phyloP scores from a whole-genome alignment of 2,888 invertebrate genomes.

The Amphipoea oculea region DNA sequence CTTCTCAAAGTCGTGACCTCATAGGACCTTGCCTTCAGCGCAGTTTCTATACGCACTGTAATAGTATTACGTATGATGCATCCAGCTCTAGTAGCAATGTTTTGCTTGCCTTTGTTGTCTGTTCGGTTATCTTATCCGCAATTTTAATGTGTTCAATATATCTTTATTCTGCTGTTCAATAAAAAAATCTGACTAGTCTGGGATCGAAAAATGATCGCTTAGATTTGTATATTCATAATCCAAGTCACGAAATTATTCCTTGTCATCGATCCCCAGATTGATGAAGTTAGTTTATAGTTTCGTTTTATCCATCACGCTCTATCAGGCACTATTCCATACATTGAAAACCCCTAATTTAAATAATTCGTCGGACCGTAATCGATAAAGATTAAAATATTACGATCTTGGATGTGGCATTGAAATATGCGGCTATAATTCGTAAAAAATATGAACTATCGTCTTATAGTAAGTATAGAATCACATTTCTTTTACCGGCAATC shows the following conservation, averaged over 20 bases:
- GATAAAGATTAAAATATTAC: slow-evolving; percentile 44
- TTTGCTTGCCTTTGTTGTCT: slow-evolving; percentile 28
- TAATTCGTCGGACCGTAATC: slow-evolving; percentile 29
- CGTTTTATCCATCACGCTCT: neutral
- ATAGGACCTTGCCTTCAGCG: slow-evolving; percentile 83
- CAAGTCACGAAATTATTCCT: neutral
- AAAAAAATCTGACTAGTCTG: neutral
- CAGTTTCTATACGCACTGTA: slow-evolving; percentile 67
- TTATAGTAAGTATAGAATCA: slow-evolving; percentile 58
- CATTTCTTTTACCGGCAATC: slow-evolving; percentile 56
- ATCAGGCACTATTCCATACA: neutral
- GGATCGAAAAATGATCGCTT: neutral
- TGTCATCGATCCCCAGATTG: neutral
- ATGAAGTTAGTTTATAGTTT: slow-evolving; percentile 9
- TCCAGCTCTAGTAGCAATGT: slow-evolving; percentile 16
- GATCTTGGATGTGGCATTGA: slow-evolving; percentile 35
- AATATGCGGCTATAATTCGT: slow-evolving; percentile 40
- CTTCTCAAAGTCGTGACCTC: slow-evolving; percentile 88
- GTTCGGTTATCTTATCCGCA: slow-evolving; percentile 6
- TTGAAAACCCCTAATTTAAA: slow-evolving; percentile 42
- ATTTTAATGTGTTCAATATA: neutral
- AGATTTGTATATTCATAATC: neutral
- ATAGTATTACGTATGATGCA: slow-evolving; percentile 32
- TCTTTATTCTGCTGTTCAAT: neutral
- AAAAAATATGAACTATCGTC: slow-evolving; percentile 55